Percentiles rank a stretch among this genome's conserved stretches.
Evolutionary conservation across 1,140 invertebrate genomes (phyloP).

Genomic region (Dendroctonus valens): DNA sequence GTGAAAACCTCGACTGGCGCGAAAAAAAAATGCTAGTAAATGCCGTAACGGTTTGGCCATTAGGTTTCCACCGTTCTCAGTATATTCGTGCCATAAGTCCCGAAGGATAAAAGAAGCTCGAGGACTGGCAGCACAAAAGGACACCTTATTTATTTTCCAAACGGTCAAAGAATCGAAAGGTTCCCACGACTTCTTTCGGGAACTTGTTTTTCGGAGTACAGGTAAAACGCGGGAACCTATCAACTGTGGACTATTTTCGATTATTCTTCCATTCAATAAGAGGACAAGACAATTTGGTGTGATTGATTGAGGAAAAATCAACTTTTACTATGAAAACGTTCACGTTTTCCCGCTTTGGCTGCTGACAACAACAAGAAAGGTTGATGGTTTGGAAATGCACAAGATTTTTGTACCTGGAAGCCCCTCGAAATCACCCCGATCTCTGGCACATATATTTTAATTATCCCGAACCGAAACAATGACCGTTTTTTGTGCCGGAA

Average conservation of each 20-base stretch:
- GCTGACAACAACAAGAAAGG: no score
- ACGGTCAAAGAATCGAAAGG: slow-evolving; percentile 33
- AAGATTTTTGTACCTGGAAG: background rate
- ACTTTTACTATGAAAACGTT: no score
- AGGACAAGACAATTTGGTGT: no score
- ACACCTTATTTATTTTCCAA: slow-evolving; percentile 35
- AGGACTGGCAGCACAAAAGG: slow-evolving; percentile 31
- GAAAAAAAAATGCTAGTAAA: no score
- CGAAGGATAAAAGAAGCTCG: slow-evolving; percentile 24
- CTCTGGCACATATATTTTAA: slow-evolving; percentile 20
- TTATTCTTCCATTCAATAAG: background rate
- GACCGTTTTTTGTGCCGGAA: slow-evolving; percentile 6
- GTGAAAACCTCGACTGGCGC: no score
- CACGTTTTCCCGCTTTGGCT: no score
- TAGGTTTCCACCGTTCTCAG: slow-evolving; percentile 1
- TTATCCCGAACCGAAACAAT: slow-evolving; percentile 31
- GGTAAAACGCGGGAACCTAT: slow-evolving; percentile 22
- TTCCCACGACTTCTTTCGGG: slow-evolving; percentile 31
- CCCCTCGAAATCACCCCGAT: slow-evolving; percentile 4
- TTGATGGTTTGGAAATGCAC: no score
- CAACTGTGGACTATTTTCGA: background rate
- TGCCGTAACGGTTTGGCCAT: no score
- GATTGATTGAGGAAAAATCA: no score
- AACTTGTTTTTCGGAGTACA: slow-evolving; percentile 36
- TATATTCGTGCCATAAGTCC: slow-evolving; percentile 26